These are phyloP conservation scores for Drosophila borealis DNA, from an alignment of 2,888 invertebrate species.

Conservation along the genomic window DNA sequence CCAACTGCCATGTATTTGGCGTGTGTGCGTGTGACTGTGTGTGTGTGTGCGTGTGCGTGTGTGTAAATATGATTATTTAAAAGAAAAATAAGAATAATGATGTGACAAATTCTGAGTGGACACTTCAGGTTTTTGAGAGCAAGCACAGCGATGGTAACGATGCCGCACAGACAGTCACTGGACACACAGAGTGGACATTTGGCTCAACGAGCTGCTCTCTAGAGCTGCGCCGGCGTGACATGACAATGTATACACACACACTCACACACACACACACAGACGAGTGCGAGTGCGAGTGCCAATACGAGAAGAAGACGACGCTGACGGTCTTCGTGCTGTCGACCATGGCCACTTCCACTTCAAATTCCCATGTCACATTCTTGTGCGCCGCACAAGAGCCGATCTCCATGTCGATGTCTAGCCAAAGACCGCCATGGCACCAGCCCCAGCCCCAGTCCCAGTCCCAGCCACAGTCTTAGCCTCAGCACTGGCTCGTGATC, in stretches of 20 bases:
- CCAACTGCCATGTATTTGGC: slow-evolving; percentile 10
- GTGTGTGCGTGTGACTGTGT: slow-evolving; percentile 4
- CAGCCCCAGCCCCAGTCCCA: slow-evolving; percentile 5
- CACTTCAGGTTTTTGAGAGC: slow-evolving; percentile 66
- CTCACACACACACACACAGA: slow-evolving; percentile 8
- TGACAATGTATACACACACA: slow-evolving; percentile 44
- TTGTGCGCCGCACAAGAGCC: slow-evolving; percentile 63
- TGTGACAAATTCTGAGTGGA: slow-evolving; percentile 81
- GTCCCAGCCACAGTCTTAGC: background rate
- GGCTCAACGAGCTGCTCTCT: slow-evolving; percentile 36
- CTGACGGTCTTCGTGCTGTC: slow-evolving; percentile 56
- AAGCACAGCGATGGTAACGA: slow-evolving; percentile 26
- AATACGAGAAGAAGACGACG: slow-evolving; percentile 52
- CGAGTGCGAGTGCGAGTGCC: slow-evolving; percentile 15
- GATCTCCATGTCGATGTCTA: slow-evolving; percentile 62
- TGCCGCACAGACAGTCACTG: slow-evolving; percentile 34
- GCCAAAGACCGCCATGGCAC: slow-evolving; percentile 54
- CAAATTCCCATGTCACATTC: slow-evolving; percentile 73
- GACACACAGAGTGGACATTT: slow-evolving; percentile 53
- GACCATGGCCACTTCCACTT: slow-evolving; percentile 65
- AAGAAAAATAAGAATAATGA: slow-evolving; percentile 82
- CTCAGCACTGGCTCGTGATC: slow-evolving; percentile 32
- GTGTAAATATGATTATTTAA: slow-evolving; percentile 65
- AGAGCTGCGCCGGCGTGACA: slow-evolving; percentile 44
- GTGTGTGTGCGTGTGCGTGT: slow-evolving; percentile 9